These are phyloP conservation scores for Styela plicata DNA, from an alignment of 23 tunicate species.

Conservation along the genomic window DNA sequence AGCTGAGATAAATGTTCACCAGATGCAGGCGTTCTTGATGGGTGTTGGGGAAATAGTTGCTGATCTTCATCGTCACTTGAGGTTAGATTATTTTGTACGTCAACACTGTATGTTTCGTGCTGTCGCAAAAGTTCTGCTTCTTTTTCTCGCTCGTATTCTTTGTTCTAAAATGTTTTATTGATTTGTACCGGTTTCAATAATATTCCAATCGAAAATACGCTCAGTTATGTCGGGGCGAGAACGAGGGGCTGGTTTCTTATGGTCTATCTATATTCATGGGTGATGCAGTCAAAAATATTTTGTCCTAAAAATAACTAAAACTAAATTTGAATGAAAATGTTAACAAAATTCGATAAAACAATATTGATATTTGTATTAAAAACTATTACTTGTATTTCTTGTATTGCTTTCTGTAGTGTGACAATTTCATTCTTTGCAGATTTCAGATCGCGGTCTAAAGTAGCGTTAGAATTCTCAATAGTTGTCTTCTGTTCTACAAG, in stretches of 20 bases:
- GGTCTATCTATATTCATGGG: too few species aligned
- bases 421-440: constrained; percentile 70
- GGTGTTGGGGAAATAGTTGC: too few species aligned
- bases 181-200: too few species aligned
- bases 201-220: too few species aligned
- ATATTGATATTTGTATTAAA: background rate
- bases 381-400: constrained; percentile 57
- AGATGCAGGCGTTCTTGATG: background rate
- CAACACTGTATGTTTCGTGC: constrained; percentile 60
- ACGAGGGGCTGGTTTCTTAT: too few species aligned
- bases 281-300: too few species aligned
- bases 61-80: constrained; percentile 14
- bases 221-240: too few species aligned
- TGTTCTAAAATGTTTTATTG: too few species aligned
- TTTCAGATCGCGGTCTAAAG: constrained; percentile 29
- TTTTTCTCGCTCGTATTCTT: constrained; percentile 66
- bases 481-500: constrained; percentile 28
- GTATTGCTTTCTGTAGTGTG: constrained; percentile 66
- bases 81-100: constrained; percentile 4
- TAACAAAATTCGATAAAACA: too few species aligned
- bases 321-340: too few species aligned
- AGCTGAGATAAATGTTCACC: background rate
- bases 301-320: too few species aligned
- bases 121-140: constrained; percentile 50
- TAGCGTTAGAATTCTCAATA: constrained; percentile 18